Evolutionary conservation across 2,113 vertebrate genomes (phyloP), one percentile per base, ranked within the genome.

Genomic region (Thryonomys swinderianus): DNA sequence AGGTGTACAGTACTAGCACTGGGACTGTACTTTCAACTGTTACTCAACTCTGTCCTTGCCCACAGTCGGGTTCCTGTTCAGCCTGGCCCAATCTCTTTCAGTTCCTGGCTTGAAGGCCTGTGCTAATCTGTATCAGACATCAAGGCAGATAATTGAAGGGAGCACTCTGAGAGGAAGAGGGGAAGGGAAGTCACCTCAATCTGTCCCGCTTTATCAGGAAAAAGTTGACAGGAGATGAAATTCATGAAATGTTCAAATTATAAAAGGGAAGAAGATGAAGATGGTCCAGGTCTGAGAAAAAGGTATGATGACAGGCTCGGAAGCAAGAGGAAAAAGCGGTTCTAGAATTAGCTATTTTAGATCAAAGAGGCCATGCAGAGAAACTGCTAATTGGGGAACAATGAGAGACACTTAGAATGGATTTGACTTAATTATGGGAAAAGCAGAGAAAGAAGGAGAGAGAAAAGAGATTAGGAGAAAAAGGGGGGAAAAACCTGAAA

Each of bases 111-210:
- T 96, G 97, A 97, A 97, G 97, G 96, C 97, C 97, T 98, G 97
- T 96, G 97, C 97, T 98, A 98, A 98, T 98, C 97, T 98, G 97
- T 98, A 98, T 98, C 97, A 97, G 97, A 98, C 97, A 98, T 98
- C 96, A 98, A 98, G 97, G 97, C 96, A 98, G 96, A 98, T 98
- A 97, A 98, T 98, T 97, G 97, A 97, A 97, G 97, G 97, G 96
- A 98, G 94, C 93, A 96, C 94, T 97, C 94, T 93, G 91, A 95
- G 89, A 89, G 91, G 95, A 17, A 78, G 88, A 95, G 94, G 95
- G 94, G 82, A 94, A 95, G 91, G 93, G 96, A 85, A 96, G 95
- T 96, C 96, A 97, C 97, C 97, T 97, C 94, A 93, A 59, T 97
- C 97, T 97, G 95, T 97, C 89, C 96, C 94, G 88, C 61, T 97